Evolutionary conservation across 2,797 vertebrate genomes (phyloP), one percentile per base, ranked within the genome.

Genomic region (Platyrinchus mystaceus): DNA sequence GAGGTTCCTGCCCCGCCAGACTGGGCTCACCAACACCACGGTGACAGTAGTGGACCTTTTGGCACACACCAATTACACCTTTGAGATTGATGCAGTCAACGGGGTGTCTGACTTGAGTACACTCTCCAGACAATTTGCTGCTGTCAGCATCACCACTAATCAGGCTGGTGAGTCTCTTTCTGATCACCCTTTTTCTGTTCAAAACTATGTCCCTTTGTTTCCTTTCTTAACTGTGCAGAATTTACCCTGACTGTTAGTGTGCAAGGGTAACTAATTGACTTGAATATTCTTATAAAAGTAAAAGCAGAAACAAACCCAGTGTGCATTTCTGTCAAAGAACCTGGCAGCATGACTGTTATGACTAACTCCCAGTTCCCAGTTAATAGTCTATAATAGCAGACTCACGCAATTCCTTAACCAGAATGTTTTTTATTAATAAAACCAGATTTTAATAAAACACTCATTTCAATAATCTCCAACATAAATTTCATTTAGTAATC

Each of bases 1-100:
- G 16, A 98, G 98, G 66, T 99, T 99, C 96, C 97, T 99, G 88
- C 99, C 99, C 5, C 98, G 98, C 78, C 98, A 99, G 91, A 92
- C 96, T 1, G 98, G 99, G 50, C 98, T 99, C 79, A 97, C 98
- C 89, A 99, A 99, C 98, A 99, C 99, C 84, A 99, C 99, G 0
- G 99, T 99, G 94, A 99, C 98, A 0, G 99, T 99, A 93, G 98
- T 98, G 41, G 99, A 99, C 96, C 98, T 99, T 59, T 97, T 99
- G 89, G 99, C 99, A 17, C 99, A 99, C 93, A 99, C 99, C 44
- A 99, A 99, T 98, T 99, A 99, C 97, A 99, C 99, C 5, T 99
- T 99, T 84, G 99, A 99, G 98, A 99, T 99, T 4, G 99, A 99
- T 63, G 99, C 99, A 0, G 89, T 98, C 94, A 99, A 99, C 0